These are phyloP conservation scores for Atherix ibis DNA, from an alignment of 2,888 invertebrate genomes.

Conservation along the genomic window DNA sequence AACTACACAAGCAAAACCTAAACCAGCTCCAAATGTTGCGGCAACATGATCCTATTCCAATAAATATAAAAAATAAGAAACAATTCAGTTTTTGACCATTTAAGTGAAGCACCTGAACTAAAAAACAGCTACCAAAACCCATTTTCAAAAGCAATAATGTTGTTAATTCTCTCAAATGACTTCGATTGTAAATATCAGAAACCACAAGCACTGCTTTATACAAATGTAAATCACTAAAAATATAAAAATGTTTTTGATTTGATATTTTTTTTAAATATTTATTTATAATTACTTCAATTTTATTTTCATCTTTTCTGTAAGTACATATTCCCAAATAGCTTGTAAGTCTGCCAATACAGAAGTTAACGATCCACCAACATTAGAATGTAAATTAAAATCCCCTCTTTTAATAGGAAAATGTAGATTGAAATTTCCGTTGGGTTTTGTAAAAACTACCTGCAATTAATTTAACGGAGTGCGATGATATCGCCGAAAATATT, in stretches of 20 bases:
- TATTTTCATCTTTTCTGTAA: conserved; percentile 63
- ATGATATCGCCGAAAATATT: not conserved
- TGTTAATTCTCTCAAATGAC: conserved; percentile 70
- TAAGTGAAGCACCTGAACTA: conserved; percentile 15
- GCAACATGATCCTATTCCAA: conserved; percentile 77
- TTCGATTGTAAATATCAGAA: conserved; percentile 77
- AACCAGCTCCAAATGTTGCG: conserved; percentile 68
- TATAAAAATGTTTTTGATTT: conserved; percentile 7
- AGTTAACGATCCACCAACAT: conserved; percentile 72
- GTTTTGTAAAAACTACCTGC: conserved; percentile 26
- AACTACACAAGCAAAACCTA: conserved; percentile 81
- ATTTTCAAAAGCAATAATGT: conserved; percentile 62
- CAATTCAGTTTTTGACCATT: not conserved
- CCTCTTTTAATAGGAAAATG: conserved; percentile 84
- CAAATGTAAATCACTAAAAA: conserved; percentile 48
- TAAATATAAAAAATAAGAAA: conserved; percentile 15
- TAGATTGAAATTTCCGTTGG: conserved; percentile 58
- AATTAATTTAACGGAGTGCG: no score
- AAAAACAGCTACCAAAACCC: conserved; percentile 64
- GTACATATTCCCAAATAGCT: conserved; percentile 72
- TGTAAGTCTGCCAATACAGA: conserved; percentile 73
- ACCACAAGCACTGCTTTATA: conserved; percentile 79
- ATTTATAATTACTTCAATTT: conserved; percentile 33
- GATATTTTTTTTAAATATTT: not conserved
- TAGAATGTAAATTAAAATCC: conserved; percentile 69